Evolutionary conservation across 64 coral and sea anemone species (phyloP), one percentile per base, ranked within the genome.

Genomic region (Orbicella faveolata): DNA sequence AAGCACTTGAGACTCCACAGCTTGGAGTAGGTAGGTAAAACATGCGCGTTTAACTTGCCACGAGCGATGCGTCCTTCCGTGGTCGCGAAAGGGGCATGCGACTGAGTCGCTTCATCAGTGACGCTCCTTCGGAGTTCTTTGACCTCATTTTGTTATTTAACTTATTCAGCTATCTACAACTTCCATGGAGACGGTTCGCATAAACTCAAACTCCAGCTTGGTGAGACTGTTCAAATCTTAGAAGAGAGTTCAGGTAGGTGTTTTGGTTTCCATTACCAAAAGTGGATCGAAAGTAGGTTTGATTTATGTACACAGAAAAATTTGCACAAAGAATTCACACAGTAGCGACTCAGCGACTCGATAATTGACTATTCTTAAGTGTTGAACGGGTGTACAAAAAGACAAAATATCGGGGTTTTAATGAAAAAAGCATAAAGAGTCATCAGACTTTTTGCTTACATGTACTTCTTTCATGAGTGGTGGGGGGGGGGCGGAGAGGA

Each of bases 151-250:
- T 73, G 39, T 55, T 34, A 75, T 35, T 90, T 81, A 2, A 59
- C 55, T 59, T 1, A 16, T 87, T 34, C 59, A 92, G 90, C 69
- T 2, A 92, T 92, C 17, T 92, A 92, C 41, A 92, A 92, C 34
- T 92, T 87, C 84, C 84, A 87, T 75, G 74, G 53, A 2, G 87
- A 92, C 87, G 90, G 83, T 4, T 20, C 77, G 14, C 77, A 92
- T 78, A 76, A 92, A 80, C 84, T 92, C 9, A 21, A 87, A 34
- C 62, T 92, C 25, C 90, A 92, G 33, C 90, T 92, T 55, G 90
- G 90, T 13, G 90, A 92, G 68, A 92, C 90, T 78, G 90, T 92
- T 23, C 83, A 92, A 67, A 88, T 92, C 23, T 75, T 83, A 51
- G 90, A 92, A 63, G 90, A 92, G 68, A 92, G 86, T 51, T 30